A percentile compares a stretch with the other conserved stretches of the same genome.
These are phyloP conservation scores for Dasyurus viverrinus DNA, from an alignment of 2,113 vertebrate genomes.

Conservation along the genomic window DNA sequence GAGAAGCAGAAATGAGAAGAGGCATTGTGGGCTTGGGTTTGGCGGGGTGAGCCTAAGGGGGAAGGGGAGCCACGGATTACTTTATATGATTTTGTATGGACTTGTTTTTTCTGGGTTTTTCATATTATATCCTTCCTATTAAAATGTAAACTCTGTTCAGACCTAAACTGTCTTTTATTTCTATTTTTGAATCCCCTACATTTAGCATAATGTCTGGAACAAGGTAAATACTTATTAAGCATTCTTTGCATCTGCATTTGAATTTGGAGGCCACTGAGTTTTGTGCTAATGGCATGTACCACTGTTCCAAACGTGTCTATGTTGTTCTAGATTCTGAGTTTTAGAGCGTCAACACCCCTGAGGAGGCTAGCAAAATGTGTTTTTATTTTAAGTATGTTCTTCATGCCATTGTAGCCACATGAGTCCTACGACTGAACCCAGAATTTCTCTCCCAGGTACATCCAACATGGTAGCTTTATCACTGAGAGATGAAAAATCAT, in stretches of 20 bases:
- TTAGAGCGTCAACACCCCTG: background rate
- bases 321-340: background rate
- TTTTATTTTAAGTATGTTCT: background rate
- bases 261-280: background rate
- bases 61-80: background rate
- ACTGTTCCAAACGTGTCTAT: slow-evolving; percentile 36
- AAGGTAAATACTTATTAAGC: background rate
- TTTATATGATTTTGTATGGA: background rate
- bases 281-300: background rate
- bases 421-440: background rate
- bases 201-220: background rate
- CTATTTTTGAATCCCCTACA: background rate
- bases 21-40: background rate
- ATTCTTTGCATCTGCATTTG: background rate
- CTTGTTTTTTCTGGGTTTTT: background rate
- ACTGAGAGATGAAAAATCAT: background rate
- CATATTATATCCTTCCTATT: background rate
- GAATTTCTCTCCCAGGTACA: background rate
- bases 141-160: background rate
- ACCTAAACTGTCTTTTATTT: background rate
- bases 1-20: background rate
- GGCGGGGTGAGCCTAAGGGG: too few species aligned
- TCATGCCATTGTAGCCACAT: background rate
- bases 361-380: background rate
- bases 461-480: background rate